Percentiles rank a stretch among this genome's conserved stretches.
Evolutionary conservation across 1,140 invertebrate species (phyloP).

Genomic region (Drosophila equinoxialis): DNA sequence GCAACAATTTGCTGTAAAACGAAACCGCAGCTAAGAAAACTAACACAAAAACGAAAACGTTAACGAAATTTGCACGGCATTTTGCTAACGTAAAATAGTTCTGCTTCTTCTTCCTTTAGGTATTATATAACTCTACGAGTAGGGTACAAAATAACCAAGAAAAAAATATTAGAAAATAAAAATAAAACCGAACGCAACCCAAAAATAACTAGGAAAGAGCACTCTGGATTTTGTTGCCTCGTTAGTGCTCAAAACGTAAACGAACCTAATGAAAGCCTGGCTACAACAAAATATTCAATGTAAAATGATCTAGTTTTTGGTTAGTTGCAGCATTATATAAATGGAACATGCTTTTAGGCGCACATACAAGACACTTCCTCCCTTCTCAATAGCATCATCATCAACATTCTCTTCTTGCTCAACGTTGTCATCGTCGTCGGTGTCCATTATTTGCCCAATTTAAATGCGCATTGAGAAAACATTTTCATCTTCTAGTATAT

Average conservation of each 20-base stretch:
- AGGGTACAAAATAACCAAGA: neutral
- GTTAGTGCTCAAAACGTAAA: constrained; percentile 42
- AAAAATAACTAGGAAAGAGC: constrained; percentile 10
- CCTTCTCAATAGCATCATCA: neutral
- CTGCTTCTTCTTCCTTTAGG: constrained; percentile 37
- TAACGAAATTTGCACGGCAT: constrained; percentile 30
- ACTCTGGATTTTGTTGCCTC: constrained; percentile 19
- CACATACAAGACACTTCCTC: constrained; percentile 9
- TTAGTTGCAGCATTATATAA: constrained; percentile 53
- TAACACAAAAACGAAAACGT: constrained; percentile 11
- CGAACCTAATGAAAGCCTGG: constrained; percentile 66
- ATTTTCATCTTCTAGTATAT: constrained; percentile 38
- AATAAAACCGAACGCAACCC: neutral
- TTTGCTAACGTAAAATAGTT: constrained; percentile 43
- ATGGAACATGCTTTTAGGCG: constrained; percentile 53
- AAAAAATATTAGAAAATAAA: neutral
- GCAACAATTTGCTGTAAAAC: constrained; percentile 70
- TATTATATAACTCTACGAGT: constrained; percentile 39
- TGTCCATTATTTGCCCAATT: constrained; percentile 60
- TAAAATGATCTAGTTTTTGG: constrained; percentile 47
- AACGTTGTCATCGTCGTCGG: no score
- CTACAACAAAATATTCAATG: constrained; percentile 30
- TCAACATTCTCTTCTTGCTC: neutral
- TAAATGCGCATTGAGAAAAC: constrained; percentile 60
- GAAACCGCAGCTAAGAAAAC: constrained; percentile 57